These are phyloP conservation scores for Periplaneta americana DNA, from an alignment of 1,140 invertebrate genomes.

Conservation along the genomic window DNA sequence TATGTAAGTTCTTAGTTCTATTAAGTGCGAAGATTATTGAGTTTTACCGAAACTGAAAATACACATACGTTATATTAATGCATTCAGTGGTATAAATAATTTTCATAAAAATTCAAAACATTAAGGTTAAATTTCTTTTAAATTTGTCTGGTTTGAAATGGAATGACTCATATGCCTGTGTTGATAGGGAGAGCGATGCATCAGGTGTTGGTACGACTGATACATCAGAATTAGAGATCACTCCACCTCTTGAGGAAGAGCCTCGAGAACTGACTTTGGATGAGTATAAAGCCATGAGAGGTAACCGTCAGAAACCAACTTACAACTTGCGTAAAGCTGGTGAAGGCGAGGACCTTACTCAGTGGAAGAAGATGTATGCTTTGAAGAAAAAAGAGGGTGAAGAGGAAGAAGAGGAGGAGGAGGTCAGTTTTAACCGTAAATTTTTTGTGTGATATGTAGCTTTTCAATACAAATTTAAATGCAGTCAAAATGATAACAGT, in stretches of 20 bases:
- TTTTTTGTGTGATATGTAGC: no score
- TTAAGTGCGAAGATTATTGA: no score
- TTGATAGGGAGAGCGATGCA: not conserved
- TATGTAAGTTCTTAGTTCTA: no score
- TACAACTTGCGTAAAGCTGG: conserved; percentile 89
- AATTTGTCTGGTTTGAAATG: no score
- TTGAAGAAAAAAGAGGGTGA: conserved; percentile 74
- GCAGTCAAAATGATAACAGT: no score
- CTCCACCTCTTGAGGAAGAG: conserved; percentile 64
- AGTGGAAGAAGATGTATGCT: conserved; percentile 90
- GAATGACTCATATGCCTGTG: not conserved
- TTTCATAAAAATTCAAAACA: no score
- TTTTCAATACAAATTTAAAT: no score
- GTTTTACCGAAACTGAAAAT: no score
- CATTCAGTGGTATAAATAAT: no score
- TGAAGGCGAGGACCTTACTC: conserved; percentile 83
- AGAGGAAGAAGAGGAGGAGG: conserved; percentile 58
- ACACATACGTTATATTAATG: no score
- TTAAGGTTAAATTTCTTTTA: no score
- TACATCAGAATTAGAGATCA: conserved; percentile 33
- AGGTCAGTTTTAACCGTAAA: conserved; percentile 25
- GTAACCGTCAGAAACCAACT: conserved; percentile 67
- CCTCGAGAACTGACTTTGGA: conserved; percentile 78
- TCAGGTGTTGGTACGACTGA: not conserved
- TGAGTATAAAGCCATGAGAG: conserved; percentile 80